Conservation (phyloP, 2,113 vertebrate genomes). For the Chinchilla lanigera region DNA sequence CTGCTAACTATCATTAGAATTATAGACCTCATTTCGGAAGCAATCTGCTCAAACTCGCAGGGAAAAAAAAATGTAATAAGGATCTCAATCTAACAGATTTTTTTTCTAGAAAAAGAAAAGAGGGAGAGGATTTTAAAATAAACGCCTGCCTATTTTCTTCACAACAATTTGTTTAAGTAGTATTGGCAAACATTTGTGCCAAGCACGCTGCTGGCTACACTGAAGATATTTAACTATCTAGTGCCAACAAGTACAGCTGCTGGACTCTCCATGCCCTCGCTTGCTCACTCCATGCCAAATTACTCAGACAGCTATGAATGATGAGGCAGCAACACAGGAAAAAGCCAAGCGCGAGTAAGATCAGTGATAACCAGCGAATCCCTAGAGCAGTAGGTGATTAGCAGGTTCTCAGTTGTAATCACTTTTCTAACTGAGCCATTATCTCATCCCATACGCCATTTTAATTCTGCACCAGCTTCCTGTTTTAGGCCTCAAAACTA, state of each 20-base stretch:
- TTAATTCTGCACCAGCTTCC: constrained; percentile 67
- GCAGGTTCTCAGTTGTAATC: constrained; percentile 82
- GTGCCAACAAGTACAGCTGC: constrained; percentile 91
- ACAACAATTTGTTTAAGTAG: constrained; percentile 87
- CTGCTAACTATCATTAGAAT: constrained; percentile 33
- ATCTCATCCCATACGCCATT: constrained; percentile 83
- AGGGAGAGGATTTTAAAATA: constrained; percentile 68
- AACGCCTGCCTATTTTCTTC: constrained; percentile 80
- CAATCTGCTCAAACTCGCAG: constrained; percentile 34
- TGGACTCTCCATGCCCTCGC: constrained; percentile 85
- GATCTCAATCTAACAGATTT: constrained; percentile 14
- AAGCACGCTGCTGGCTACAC: constrained; percentile 85
- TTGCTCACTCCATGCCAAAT: constrained; percentile 85
- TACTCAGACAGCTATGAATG: constrained; percentile 85
- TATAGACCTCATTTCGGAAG: neutral
- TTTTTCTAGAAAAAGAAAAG: constrained; percentile 1
- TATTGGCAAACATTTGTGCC: constrained; percentile 84
- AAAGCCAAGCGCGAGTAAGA: constrained; percentile 85
- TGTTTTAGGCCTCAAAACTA: constrained; percentile 60
- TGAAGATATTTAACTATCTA: constrained; percentile 83
- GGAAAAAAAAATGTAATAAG: constrained; percentile 17
- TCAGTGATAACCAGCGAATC: constrained; percentile 87
- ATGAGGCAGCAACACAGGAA: constrained; percentile 82
- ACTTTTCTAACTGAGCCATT: constrained; percentile 82
- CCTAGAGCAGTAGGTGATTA: constrained; percentile 88